phyloP scores from a whole-genome alignment of 2,797 vertebrate genomes.

The Epinephelus coioides region DNA sequence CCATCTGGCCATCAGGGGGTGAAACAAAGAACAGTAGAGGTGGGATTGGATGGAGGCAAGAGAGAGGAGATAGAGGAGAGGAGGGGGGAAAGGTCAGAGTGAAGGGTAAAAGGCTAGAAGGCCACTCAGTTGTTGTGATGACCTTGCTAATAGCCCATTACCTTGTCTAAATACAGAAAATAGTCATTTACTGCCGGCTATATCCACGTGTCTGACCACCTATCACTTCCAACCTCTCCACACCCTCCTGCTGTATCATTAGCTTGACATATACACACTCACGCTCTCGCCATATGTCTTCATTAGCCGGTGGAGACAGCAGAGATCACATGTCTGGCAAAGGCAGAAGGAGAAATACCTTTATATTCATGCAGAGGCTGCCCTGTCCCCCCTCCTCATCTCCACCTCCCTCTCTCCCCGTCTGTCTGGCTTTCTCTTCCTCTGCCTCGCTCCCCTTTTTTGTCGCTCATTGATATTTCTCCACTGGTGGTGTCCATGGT shows the following conservation, averaged over 20 bases:
- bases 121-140: slow-evolving; percentile 19
- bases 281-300: slow-evolving; percentile 72
- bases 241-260: slow-evolving; percentile 23
- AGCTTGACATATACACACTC: slow-evolving; percentile 38
- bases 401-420: slow-evolving; percentile 23
- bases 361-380: slow-evolving; percentile 63
- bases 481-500: slow-evolving; percentile 78
- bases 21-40: slow-evolving; percentile 60
- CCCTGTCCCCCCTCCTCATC: slow-evolving; percentile 46
- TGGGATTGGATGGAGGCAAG: slow-evolving; percentile 38
- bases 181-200: slow-evolving; percentile 27
- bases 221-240: slow-evolving; percentile 23
- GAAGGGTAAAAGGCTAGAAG: slow-evolving; percentile 54
- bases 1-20: slow-evolving; percentile 72
- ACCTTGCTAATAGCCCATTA: slow-evolving; percentile 52
- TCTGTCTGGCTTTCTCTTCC: slow-evolving; percentile 48
- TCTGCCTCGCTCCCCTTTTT: slow-evolving; percentile 36
- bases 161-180: slow-evolving; percentile 50
- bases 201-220: slow-evolving; percentile 13
- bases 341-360: slow-evolving; percentile 70
- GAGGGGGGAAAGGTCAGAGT: slow-evolving; percentile 40
- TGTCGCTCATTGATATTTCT: slow-evolving; percentile 79
- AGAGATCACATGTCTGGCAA: slow-evolving; percentile 69
- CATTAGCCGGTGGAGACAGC: slow-evolving; percentile 70
- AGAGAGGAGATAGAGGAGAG: slow-evolving; percentile 25